Base-by-base conservation (phyloP, 2,797 vertebrate genomes). In the Neostethus bicornis region DNA sequence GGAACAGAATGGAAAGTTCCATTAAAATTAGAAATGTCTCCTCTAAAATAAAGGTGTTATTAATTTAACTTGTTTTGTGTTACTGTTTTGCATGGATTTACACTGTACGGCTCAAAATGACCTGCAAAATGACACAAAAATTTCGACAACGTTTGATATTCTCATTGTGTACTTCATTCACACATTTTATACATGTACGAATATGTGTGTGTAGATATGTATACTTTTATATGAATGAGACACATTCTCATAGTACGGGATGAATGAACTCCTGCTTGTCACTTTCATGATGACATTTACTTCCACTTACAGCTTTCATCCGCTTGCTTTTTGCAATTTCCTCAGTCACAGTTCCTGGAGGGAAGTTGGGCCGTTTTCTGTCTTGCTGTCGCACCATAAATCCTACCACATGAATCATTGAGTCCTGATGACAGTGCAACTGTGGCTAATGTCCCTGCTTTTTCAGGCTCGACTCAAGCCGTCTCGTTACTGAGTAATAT, bases 341-440 rank as follows among this genome's bases (percentile, higher is more conserved):
- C 87, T 90, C 78, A 66, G 56, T 63, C 61, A 75, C 80, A 63
- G 76, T 80, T 88, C 75, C 50, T 66, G 74, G 73, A 51, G 69
- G 85, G 71, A 77, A n/a, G 67, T 60, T 39, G 39, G n/a, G 85
- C 88, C 72, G 89, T 90, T 92, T 88, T 80, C 86, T 80, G 81
- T 88, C 85, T 71, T 45, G 52, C 66, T 71, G 50, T 13, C 24
- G 46, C 69, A 41, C 50, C 79, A 72, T 87, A 87, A 89, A 90
- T 90, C 84, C 76, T 75, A 48, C 28, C 45, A 26, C 41, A 7
- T 62, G 34, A 53, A 47, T 62, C 50, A 62, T 4, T 26, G 61
- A 80, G 75, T 72, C 78, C 75, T 83, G 85, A 88, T 92, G 87
- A 92, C 88, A 80, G 66, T 88, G 89, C 89, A 89, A 79, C 79